Evolutionary conservation across 2,888 invertebrate species (phyloP), one percentile per base, ranked within the genome.

Genomic region (Auanema freiburgensis): DNA sequence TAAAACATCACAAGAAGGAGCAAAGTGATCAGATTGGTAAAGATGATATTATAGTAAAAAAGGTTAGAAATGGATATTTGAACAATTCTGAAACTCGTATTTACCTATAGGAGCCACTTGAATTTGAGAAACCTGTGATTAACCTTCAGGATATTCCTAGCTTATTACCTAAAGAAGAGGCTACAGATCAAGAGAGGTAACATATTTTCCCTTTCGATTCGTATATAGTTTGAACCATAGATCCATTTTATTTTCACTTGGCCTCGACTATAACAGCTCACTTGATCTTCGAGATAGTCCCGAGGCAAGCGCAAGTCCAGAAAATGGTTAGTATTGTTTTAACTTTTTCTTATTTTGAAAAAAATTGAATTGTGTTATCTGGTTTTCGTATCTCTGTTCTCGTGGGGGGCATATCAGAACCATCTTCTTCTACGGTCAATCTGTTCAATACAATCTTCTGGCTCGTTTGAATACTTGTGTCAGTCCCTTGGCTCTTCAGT

Each of bases 21-120:
- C 78, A 79, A 43, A 76, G 68, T 50, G 83, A 79, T 52, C 72
- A 72, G 63, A 81, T 84, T 61, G 81, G 79, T 50, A 83, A 78
- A 59, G 83, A 83, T 66, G 83, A 84, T 61, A 83, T 83, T 53
- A 84, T 84, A 63, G 77, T 83, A 42, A 81, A 82, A 62, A 83
- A 83, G 66, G 80, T 66, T 46, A 25, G 14, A 52, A 52, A 3
- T 6, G 8, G 21, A n/a, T 2, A 5, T 24, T 3, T n/a, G 69
- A 76, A 52, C 78, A 79, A 57, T n/a, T n/a, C n/a, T 33, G 33
- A 33, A 14, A 52, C 44, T 12, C 8, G 8, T 25, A 8, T 49
- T 33, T 8, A 33, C 8, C 8, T 8, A 33, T 5, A 33, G 33
- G 33, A 33, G 33, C 33, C 33, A 8, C 33, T 33, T 8, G 33